Conservation (phyloP, 2,888 invertebrate species). For the Arenicola marina region DNA sequence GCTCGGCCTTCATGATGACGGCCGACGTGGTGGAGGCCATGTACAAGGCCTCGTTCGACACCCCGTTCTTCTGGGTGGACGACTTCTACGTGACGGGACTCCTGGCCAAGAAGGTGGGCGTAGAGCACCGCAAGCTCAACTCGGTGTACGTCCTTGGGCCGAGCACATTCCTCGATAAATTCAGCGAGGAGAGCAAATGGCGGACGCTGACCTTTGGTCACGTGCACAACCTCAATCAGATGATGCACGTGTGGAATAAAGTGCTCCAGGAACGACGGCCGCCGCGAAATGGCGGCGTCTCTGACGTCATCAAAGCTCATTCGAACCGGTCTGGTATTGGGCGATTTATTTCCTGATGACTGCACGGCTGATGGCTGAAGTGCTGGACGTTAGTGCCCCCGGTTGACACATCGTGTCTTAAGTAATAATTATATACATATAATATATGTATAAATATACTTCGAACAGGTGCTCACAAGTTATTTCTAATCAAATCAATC, state of each 20-base stretch:
- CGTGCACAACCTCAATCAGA: slow-evolving; percentile 47
- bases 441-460: too few relatives aligned
- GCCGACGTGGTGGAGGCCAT: slow-evolving; percentile 69
- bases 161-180: slow-evolving; percentile 41
- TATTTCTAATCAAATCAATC: too few relatives aligned
- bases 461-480: too few relatives aligned
- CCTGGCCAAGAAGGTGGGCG: slow-evolving; percentile 61
- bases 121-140: slow-evolving; percentile 48
- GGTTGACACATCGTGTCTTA: too few relatives aligned
- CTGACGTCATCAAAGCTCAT: too few relatives aligned
- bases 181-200: slow-evolving; percentile 41
- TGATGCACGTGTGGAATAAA: slow-evolving; percentile 45
- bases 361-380: too few relatives aligned
- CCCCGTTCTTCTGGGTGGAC: slow-evolving; percentile 89
- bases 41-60: slow-evolving; percentile 67
- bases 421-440: too few relatives aligned
- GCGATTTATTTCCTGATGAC: too few relatives aligned
- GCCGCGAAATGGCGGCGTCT: too few relatives aligned
- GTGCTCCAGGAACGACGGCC: slow-evolving; percentile 11
- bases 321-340: too few relatives aligned
- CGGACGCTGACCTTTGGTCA: slow-evolving; percentile 52
- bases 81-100: slow-evolving; percentile 86
- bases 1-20: slow-evolving; percentile 67
- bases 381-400: too few relatives aligned
- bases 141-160: slow-evolving; percentile 49